Percentiles rank a stretch among this genome's conserved stretches.
phyloP scores from a whole-genome alignment of 2,888 invertebrate species.

The Marronus borbonicus region DNA sequence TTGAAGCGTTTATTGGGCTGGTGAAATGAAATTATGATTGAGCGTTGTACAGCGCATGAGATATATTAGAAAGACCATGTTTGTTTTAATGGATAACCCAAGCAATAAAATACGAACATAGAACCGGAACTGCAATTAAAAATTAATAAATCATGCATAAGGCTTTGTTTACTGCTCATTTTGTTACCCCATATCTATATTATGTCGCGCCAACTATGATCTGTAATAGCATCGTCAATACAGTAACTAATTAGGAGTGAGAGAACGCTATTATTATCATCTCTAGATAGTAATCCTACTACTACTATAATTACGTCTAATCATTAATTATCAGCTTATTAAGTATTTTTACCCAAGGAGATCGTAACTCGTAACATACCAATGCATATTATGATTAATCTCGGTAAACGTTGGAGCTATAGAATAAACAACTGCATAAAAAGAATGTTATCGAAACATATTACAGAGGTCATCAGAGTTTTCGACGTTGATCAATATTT shows the following conservation, averaged over 20 bases:
- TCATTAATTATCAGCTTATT: not conserved
- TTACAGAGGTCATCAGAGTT: conserved; percentile 29
- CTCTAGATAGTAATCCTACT: conserved; percentile 13
- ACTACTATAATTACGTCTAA: conserved; percentile 27
- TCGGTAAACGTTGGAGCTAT: not conserved
- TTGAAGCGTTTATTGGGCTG: no score
- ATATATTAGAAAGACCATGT: no score
- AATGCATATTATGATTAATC: conserved; percentile 8
- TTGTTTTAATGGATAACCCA: conserved; percentile 1
- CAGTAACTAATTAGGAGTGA: conserved; percentile 10
- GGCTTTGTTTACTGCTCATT: conserved; percentile 10
- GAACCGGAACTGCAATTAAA: conserved; percentile 15
- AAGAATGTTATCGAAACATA: conserved; percentile 27
- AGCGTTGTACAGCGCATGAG: no score
- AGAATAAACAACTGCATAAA: conserved; percentile 24
- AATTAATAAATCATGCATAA: conserved; percentile 5
- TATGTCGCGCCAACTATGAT: conserved; percentile 6
- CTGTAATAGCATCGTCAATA: not conserved
- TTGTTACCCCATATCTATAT: not conserved
- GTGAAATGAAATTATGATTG: no score
- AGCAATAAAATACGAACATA: not conserved
- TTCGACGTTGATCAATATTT: conserved; percentile 17
- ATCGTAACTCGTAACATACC: not conserved
- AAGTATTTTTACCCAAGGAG: not conserved
- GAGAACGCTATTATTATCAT: conserved; percentile 8